These are phyloP conservation scores for Scaptomyza caliginosa DNA, from an alignment of 2,888 invertebrate species.

Conservation along the genomic window DNA sequence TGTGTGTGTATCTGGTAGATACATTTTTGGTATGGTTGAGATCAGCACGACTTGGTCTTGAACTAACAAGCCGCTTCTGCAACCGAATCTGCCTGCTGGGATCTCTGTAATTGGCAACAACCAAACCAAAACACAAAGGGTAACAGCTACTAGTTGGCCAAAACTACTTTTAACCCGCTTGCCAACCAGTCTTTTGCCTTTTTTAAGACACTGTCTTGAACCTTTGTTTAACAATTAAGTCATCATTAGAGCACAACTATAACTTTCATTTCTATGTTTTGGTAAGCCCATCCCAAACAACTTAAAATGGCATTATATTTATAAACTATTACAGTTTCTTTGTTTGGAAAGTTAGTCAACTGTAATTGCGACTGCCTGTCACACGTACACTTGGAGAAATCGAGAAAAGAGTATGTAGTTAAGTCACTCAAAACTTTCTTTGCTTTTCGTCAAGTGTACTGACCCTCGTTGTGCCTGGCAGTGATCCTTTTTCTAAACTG, in stretches of 20 bases:
- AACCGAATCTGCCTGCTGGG: constrained; percentile 40
- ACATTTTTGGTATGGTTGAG: constrained; percentile 38
- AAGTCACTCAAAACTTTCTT: too few relatives aligned
- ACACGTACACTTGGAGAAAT: constrained; percentile 1
- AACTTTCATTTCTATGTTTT: too few relatives aligned
- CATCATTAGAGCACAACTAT: constrained; percentile 60
- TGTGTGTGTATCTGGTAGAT: constrained; percentile 49
- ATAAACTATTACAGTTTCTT: constrained; percentile 47
- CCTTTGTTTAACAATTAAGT: constrained; percentile 56
- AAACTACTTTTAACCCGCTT: constrained; percentile 34
- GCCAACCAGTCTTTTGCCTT: constrained; percentile 47
- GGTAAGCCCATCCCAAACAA: constrained; percentile 22
- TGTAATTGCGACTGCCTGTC: constrained; percentile 49
- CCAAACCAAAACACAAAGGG: not conserved
- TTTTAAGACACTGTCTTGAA: constrained; percentile 11
- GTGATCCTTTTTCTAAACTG: constrained; percentile 16
- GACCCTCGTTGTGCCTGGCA: constrained; percentile 35
- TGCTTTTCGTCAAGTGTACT: constrained; percentile 50
- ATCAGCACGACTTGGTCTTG: constrained; percentile 61
- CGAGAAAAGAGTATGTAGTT: too few relatives aligned
- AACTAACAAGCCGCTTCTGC: constrained; percentile 44
- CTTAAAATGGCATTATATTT: constrained; percentile 15
- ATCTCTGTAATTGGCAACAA: constrained; percentile 64
- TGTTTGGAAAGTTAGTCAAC: constrained; percentile 52
- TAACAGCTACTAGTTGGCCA: constrained; percentile 31